These are phyloP conservation scores for Diplazon laetatorius DNA, from an alignment of 2,888 invertebrate species.

Conservation along the genomic window DNA sequence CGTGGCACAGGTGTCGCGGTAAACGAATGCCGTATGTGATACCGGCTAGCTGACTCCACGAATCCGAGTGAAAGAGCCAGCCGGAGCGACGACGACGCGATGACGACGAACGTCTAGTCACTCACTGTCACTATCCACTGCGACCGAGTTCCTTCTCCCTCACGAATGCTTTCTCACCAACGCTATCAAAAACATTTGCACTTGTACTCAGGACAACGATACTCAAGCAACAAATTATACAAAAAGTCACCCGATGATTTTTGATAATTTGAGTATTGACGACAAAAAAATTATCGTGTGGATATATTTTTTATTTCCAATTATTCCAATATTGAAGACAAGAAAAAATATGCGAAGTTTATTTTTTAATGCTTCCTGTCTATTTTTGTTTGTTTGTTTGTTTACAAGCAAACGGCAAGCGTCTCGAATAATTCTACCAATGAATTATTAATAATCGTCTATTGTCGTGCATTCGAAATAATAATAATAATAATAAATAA, in stretches of 20 bases:
- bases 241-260: too few species aligned
- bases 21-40: constrained; percentile 17
- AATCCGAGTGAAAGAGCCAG: constrained; percentile 44
- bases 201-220: constrained; percentile 51
- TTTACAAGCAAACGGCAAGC: too few species aligned
- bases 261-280: background rate
- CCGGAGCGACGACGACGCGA: constrained; percentile 22
- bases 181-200: constrained; percentile 38
- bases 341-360: too few species aligned
- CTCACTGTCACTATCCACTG: constrained; percentile 37
- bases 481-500: background rate
- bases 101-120: constrained; percentile 16
- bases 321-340: too few species aligned
- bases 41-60: constrained; percentile 22
- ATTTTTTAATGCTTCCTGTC: too few species aligned
- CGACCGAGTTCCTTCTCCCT: constrained; percentile 31
- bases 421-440: too few species aligned
- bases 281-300: constrained; percentile 8
- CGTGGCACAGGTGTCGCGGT: constrained; percentile 31
- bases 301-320: too few species aligned
- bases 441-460: too few species aligned
- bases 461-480: too few species aligned
- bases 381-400: too few species aligned
- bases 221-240: too few species aligned
- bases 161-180: constrained; percentile 19